Base-by-base conservation (phyloP, 2,888 invertebrate genomes). In the Erebia epiphron region DNA sequence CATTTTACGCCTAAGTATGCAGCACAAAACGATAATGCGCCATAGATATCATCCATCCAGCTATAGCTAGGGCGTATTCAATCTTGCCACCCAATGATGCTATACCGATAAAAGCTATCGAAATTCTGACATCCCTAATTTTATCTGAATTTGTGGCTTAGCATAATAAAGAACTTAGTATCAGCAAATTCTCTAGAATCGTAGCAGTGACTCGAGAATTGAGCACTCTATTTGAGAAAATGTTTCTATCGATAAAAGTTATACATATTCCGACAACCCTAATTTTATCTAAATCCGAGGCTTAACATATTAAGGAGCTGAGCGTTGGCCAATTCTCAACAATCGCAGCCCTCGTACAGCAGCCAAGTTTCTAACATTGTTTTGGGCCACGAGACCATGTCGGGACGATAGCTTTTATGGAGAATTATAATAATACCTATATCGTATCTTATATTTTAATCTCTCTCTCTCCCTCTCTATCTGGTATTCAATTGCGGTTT, bases 361-460 rank as follows among this genome's bases (percentile, higher is more conserved):
- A 79, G 87, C 87, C 86, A 87, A 88, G 79, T 86, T 85, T 82
- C 78, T 85, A 84, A 83, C 83, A 86, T 80, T 78, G 78, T 74
- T 77, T 71, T 73, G 68, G 68, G 71, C 69, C 70, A 69, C 54
- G 60, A 66, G 67, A 60, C 61, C 57, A 54, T 68, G 63, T 57
- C 14, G 60, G 35, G 43, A 26, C 46, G 14, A 8, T 62, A 62
- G 18, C 10, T 54, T 54, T 18, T 54, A 18, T 18, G 54, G 10
- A 4, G 16, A 54, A 54, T 18, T 18, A 54, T 54, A 54, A 16
- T 54, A 54, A 52, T 35, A 35, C 35, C 35, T 35, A 35, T 7
- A 35, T 35, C 35, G 35, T 16, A 52, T 16, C 52, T 16, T 52
- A 8, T n/a, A n/a, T n/a, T 16, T n/a, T 52, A 16, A 9, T 9